These are phyloP conservation scores for Aviceda subcristata DNA, from an alignment of 2,113 vertebrate genomes.

Conservation along the genomic window DNA sequence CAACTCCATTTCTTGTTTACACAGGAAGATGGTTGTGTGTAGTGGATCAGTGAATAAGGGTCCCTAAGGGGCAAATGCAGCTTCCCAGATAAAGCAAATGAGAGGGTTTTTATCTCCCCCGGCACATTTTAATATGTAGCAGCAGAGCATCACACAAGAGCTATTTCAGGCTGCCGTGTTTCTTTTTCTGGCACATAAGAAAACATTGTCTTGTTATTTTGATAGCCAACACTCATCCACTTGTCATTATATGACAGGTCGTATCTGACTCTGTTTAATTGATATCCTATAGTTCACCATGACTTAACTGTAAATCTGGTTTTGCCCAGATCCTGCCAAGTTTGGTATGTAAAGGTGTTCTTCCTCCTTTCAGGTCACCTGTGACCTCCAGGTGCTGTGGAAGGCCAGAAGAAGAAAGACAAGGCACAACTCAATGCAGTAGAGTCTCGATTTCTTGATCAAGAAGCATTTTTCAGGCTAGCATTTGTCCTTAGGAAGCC, in stretches of 20 bases:
- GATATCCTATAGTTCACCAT: neutral
- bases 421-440: neutral
- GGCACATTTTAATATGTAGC: slow-evolving; percentile 5
- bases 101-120: slow-evolving; percentile 6
- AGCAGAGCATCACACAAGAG: slow-evolving; percentile 26
- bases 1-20: neutral
- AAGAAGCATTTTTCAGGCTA: neutral
- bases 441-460: neutral
- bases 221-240: neutral
- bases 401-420: neutral
- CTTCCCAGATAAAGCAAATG: slow-evolving; percentile 12
- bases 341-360: neutral
- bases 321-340: neutral
- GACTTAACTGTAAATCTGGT: neutral
- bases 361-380: neutral
- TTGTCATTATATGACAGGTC: neutral
- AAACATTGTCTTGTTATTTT: neutral
- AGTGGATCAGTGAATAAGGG: neutral
- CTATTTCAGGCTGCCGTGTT: slow-evolving; percentile 13
- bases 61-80: neutral
- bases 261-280: neutral
- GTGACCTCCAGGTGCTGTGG: neutral
- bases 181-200: neutral
- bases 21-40: neutral
- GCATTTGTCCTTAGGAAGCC: neutral